Conservation (phyloP, 2,113 vertebrate species). For the Colius striatus region DNA sequence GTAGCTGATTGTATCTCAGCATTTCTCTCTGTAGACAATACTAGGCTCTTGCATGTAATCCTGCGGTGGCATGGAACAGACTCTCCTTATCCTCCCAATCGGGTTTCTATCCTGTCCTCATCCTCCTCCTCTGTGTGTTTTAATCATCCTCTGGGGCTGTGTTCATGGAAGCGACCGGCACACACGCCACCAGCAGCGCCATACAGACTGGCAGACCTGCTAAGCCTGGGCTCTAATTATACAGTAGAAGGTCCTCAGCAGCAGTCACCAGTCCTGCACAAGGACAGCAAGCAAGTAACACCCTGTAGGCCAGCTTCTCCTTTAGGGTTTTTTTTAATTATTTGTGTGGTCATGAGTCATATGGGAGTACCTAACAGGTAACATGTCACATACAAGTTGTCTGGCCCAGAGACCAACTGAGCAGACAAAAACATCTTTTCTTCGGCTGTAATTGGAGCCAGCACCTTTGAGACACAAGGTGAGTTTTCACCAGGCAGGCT, state of each 20-base stretch:
- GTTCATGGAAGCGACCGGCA: background rate
- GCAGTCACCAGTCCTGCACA: background rate
- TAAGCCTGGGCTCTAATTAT: background rate
- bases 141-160: background rate
- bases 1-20: background rate
- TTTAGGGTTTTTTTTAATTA: background rate
- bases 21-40: slow-evolving; percentile 7
- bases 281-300: background rate
- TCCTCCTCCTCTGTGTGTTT: background rate
- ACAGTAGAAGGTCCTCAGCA: background rate
- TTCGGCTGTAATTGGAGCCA: background rate
- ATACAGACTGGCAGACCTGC: background rate
- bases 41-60: background rate
- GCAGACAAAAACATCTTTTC: background rate
- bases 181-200: background rate
- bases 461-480: background rate
- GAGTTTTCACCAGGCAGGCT: background rate
- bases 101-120: background rate
- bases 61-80: background rate
- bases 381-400: background rate
- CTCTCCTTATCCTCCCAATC: background rate
- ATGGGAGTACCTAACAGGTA: background rate
- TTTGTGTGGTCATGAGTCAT: background rate
- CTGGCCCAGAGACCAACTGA: background rate
- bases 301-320: background rate